Conservation (phyloP, 2,113 vertebrate genomes). For the Variabilichromis moorii region DNA sequence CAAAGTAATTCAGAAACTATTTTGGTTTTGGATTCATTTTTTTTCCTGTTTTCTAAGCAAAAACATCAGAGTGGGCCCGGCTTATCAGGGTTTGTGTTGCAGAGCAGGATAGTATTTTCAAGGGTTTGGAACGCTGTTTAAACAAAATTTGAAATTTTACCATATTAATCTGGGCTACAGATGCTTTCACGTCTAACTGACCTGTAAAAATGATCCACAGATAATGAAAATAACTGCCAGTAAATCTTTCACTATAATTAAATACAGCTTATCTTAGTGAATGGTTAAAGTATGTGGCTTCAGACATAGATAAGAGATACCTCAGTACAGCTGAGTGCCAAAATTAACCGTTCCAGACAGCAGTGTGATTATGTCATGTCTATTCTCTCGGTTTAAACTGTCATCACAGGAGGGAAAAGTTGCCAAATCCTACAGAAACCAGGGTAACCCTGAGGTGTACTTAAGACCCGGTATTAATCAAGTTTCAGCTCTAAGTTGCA, state of each 20-base stretch:
- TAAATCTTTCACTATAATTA: not conserved
- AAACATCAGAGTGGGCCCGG: not conserved
- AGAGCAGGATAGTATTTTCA: not conserved
- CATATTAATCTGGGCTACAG: not conserved
- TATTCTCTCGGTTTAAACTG: slow-evolving; percentile 18
- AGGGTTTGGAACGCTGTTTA: not conserved
- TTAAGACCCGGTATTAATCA: not conserved
- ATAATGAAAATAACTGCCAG: not conserved
- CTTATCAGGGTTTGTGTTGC: not conserved
- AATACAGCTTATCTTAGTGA: not conserved
- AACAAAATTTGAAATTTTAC: not conserved
- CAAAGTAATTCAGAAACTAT: not conserved
- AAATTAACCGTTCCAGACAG: slow-evolving; percentile 55
- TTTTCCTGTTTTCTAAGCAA: not conserved
- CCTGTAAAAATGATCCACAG: not conserved
- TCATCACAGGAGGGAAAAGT: not conserved
- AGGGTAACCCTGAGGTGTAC: not conserved
- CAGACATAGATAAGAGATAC: not conserved
- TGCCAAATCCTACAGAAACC: not conserved
- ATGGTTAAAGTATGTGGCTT: not conserved
- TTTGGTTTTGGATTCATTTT: not conserved
- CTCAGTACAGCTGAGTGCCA: slow-evolving; percentile 55
- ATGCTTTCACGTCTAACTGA: not conserved
- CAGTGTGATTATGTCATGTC: slow-evolving; percentile 27
- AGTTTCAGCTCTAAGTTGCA: not conserved